A percentile compares a stretch with the other conserved stretches of the same genome.
These are phyloP conservation scores for Platyura marginata DNA, from an alignment of 1,140 invertebrate genomes.

Conservation along the genomic window DNA sequence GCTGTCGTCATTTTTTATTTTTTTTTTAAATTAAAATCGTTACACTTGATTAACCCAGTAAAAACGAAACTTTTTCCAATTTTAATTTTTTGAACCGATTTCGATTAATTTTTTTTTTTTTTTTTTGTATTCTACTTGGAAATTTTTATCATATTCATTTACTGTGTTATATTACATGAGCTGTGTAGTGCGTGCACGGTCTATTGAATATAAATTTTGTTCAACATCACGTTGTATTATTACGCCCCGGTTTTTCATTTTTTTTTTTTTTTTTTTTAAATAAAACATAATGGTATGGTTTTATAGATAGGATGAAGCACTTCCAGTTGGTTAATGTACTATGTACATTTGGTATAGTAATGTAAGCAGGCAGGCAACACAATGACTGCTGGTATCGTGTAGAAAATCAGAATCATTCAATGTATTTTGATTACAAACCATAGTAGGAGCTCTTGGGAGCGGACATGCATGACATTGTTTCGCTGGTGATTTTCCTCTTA, in stretches of 20 bases:
- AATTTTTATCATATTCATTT: background rate
- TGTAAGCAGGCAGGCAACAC: too few relatives aligned
- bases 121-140: background rate
- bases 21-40: too few relatives aligned
- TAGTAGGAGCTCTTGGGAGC: too few relatives aligned
- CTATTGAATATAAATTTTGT: background rate
- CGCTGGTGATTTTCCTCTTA: too few relatives aligned
- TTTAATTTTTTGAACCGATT: background rate
- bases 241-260: background rate
- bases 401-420: too few relatives aligned
- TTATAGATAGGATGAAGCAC: background rate
- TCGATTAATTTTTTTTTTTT: background rate
- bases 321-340: background rate
- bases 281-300: background rate
- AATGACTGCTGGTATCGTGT: too few relatives aligned
- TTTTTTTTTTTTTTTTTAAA: background rate
- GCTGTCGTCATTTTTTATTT: too few relatives aligned
- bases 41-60: background rate
- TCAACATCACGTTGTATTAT: background rate
- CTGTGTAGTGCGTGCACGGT: background rate
- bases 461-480: too few relatives aligned
- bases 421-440: too few relatives aligned
- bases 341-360: too few relatives aligned
- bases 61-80: background rate
- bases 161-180: background rate